Percentiles rank a stretch among this genome's conserved stretches.
Conservation (phyloP, 2,797 vertebrate genomes). For the Buceros bicornis region DNA sequence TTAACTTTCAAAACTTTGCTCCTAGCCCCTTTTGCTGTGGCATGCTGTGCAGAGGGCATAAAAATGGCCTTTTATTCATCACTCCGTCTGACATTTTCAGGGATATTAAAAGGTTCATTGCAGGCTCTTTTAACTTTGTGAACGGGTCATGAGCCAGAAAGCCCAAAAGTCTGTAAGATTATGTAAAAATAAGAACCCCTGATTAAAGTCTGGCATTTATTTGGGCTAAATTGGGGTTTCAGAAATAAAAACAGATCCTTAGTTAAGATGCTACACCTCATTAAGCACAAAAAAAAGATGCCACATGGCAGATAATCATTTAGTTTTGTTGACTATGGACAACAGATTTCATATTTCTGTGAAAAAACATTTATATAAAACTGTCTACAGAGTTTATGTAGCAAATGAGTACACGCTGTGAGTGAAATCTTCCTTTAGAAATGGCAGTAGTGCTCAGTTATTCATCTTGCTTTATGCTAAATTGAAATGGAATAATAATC, state of each 20-base stretch:
- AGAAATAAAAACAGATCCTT: neutral
- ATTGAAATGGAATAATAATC: neutral
- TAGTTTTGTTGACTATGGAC: neutral
- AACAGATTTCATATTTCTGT: neutral
- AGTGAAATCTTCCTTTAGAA: neutral
- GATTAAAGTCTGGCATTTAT: neutral
- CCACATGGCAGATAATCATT: neutral
- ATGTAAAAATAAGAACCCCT: neutral
- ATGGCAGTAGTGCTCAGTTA: neutral
- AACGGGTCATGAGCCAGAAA: neutral
- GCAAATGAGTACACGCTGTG: neutral
- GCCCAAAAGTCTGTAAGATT: neutral
- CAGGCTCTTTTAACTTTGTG: constrained; percentile 19
- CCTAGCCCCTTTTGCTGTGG: constrained; percentile 7
- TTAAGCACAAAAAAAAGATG: neutral
- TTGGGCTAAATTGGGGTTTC: neutral
- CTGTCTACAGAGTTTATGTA: neutral
- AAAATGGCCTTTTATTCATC: constrained; percentile 23
- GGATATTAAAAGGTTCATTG: neutral
- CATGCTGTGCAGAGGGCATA: neutral
- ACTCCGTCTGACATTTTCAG: neutral
- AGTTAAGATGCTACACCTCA: neutral
- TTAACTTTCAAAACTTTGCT: constrained; percentile 61
- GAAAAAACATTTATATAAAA: neutral
- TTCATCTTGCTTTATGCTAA: neutral